Evolutionary conservation across 2,888 invertebrate species (phyloP), one percentile per base, ranked within the genome.

Genomic region (Ferrisia virgata): DNA sequence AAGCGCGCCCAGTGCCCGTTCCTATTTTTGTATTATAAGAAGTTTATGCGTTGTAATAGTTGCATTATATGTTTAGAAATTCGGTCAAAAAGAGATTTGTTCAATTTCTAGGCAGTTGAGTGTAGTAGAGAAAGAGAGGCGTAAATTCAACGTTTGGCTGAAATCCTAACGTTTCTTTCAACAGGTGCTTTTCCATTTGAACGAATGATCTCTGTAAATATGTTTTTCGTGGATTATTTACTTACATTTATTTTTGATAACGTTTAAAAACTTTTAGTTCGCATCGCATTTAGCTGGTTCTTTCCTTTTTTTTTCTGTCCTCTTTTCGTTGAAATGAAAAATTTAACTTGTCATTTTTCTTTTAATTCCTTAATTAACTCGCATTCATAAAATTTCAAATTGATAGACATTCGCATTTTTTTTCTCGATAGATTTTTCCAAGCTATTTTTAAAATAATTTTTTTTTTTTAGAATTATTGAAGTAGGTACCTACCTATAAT

Each of bases 161-260:
- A 64, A 58, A 58, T 25, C 25, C 64, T 15, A 28, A 28, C 28
- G 64, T 64, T 64, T 64, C 64, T 64, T 64, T 64, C 64, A 64
- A 64, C 64, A 64, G 64, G 64, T 64, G 64, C 64, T 64, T 64
- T 64, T 64, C 64, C 28, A 28, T 64, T 64, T 64, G 18, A n/a
- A 53, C 53, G 53, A 64, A 64, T 64, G 13, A 64, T 64, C 64
- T 64, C 15, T 64, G 64, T 64, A 64, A 64, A 64, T 64, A 64
- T 64, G 28, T 64, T 64, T 64, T 28, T 9, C 15, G 64, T 28
- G 5, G 28, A 64, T 28, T 28, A 15, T 64, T 64, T 64, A 25
- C 64, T 64, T 64, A 15, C 22, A 13, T 58, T 58, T 58, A 58
- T 58, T 58, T 58, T 58, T 58, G 22, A 58, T 58, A n/a, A n/a